These are phyloP conservation scores for Ellobius talpinus DNA, from an alignment of 2,113 vertebrate species.

Conservation along the genomic window DNA sequence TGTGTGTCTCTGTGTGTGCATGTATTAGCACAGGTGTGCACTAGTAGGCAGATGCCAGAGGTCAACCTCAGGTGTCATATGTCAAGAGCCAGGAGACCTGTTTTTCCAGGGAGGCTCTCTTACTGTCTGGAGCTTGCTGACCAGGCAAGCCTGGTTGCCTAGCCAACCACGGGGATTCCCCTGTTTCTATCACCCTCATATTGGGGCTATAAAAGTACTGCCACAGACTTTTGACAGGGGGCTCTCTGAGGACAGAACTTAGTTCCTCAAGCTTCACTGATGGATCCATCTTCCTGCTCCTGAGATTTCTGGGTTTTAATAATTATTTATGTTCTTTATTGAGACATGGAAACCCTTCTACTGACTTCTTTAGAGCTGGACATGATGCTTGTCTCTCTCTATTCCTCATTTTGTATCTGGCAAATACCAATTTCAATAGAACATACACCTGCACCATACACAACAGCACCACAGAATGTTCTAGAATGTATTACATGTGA, in stretches of 20 bases:
- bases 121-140: background rate
- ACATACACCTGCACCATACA: background rate
- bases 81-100: background rate
- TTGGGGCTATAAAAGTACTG: accelerated
- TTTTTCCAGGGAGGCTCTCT: background rate
- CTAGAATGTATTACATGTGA: no score
- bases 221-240: background rate
- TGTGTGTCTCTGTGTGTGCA: background rate
- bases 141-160: background rate
- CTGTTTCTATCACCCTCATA: no score
- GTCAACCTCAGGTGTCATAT: background rate
- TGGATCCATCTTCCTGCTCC: background rate
- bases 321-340: slow-evolving; percentile 4
- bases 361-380: background rate
- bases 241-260: background rate
- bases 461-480: background rate
- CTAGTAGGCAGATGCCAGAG: background rate
- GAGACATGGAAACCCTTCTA: slow-evolving; percentile 5
- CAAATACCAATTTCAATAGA: background rate
- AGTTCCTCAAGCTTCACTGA: background rate
- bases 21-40: background rate
- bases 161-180: background rate
- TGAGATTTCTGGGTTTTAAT: background rate
- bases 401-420: background rate
- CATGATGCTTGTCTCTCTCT: background rate